phyloP scores from a whole-genome alignment of 1,140 invertebrate genomes.

The Bombus soroeensis region DNA sequence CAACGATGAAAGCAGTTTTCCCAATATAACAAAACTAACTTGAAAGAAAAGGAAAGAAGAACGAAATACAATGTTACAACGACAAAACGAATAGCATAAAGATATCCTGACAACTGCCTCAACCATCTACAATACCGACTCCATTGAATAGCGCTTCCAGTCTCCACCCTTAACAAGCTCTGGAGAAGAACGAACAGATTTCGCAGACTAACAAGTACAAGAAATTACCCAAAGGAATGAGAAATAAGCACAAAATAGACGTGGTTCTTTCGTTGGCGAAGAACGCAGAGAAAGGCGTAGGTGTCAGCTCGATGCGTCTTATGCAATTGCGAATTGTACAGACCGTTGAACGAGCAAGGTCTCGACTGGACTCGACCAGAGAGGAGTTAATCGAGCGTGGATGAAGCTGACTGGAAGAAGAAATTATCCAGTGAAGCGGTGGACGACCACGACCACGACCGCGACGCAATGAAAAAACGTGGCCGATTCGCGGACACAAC shows the following conservation, averaged over 20 bases:
- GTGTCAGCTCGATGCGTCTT: conserved; percentile 14
- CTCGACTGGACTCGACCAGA: conserved; percentile 36
- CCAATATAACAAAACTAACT: neutral
- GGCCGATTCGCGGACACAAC: neutral
- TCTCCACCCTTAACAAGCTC: neutral
- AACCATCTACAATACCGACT: neutral
- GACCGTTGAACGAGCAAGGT: conserved; percentile 54
- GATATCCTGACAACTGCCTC: neutral
- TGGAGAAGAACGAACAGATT: too few species aligned
- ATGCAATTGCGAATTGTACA: conserved; percentile 45
- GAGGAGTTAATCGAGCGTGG: conserved; percentile 66
- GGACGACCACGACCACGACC: neutral
- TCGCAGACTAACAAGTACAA: neutral
- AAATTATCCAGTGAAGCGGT: conserved; percentile 48
- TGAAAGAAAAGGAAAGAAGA: neutral
- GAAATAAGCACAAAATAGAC: neutral
- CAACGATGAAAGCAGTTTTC: too few species aligned
- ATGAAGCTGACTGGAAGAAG: conserved; percentile 48
- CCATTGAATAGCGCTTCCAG: neutral
- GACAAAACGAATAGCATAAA: neutral
- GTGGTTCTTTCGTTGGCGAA: neutral
- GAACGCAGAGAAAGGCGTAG: neutral
- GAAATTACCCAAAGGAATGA: neutral
- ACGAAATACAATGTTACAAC: neutral
- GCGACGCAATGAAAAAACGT: neutral